Evolutionary conservation across 2,888 invertebrate species (phyloP), one percentile per base, ranked within the genome.

Genomic region (Epistrophella euchroma): DNA sequence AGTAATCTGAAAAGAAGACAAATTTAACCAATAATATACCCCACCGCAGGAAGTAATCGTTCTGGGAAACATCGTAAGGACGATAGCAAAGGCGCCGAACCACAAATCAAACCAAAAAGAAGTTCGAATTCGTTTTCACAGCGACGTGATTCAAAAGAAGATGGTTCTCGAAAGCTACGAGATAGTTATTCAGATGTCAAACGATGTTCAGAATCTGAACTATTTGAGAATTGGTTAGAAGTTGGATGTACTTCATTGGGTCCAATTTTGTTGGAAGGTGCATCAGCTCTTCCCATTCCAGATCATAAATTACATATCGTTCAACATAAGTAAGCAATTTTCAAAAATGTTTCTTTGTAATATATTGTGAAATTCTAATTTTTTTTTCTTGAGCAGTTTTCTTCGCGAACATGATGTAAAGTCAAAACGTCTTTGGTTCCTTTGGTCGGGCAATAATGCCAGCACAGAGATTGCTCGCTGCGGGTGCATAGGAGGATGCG

Each of bases 401-500:
- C 91, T 97, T 55, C 96, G 95, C 90, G 94, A 95, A 62, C 97
- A 97, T 89, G 99, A 99, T 92, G 95, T 95, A 25, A 95, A 96
- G 88, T 95, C 95, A 0, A 97, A 97, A 90, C 94, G 98, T 77
- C 93, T 99, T 43, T 98, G 98, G 97, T 99, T 99, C 91, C 92
- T 99, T 32, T 99, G 99, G 99, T 95, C 97, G 0, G 89, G 89
- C 19, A 91, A 91, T 22, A 89, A 88, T 52, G 93, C 93, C 19
- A 95, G 96, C 88, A 90, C 91, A 22, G 94, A 94, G 2, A 95
- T 95, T 88, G 93, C 95, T 0, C 97, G 96, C 88, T 99, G 99
- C 91, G 99, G 99, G 0, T 99, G 99, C 91, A 96, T 97, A 37
- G 99, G 99, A 3, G 98, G 98, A 0, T 98, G 98, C 90, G 94